A percentile compares a stretch with the other conserved stretches of the same genome.
Conservation (phyloP, 1,140 invertebrate species). For the Callitettix versicolor region DNA sequence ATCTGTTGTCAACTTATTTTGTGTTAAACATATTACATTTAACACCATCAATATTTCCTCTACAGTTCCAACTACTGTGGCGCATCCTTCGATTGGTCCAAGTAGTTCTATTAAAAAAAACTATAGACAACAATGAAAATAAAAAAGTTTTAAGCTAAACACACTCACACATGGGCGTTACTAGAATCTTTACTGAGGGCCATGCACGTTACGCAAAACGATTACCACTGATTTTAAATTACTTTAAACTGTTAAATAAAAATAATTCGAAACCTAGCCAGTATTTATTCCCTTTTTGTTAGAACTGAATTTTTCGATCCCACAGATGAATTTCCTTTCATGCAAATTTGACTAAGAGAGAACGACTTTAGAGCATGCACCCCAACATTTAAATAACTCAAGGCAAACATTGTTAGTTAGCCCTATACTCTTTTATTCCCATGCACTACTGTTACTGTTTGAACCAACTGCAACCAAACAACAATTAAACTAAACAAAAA, state of each 20-base stretch:
- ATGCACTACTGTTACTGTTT: conserved; percentile 2
- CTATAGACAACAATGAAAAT: too few relatives aligned
- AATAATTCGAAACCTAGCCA: neutral
- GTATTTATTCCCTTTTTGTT: neutral
- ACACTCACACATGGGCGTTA: conserved; percentile 1
- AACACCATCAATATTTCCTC: too few relatives aligned
- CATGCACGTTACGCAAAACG: conserved; percentile 7
- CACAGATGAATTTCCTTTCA: neutral
- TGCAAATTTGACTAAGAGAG: neutral
- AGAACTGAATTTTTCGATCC: neutral
- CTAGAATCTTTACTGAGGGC: conserved; percentile 10
- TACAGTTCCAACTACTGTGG: too few relatives aligned
- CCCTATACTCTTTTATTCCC: neutral
- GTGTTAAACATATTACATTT: too few relatives aligned
- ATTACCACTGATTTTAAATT: neutral
- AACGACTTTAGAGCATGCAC: too few relatives aligned
- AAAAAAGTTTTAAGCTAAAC: too few relatives aligned
- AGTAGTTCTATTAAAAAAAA: too few relatives aligned
- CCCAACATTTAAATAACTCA: too few relatives aligned
- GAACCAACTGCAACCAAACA: conserved; percentile 6
- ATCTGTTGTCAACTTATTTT: too few relatives aligned
- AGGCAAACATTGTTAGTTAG: too few relatives aligned
- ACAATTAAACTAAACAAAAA: neutral
- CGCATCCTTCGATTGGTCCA: too few relatives aligned
- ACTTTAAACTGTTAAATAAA: neutral